Evolutionary conservation across 2,797 vertebrate genomes (phyloP).

Genomic region (Sebastes itinus): DNA sequence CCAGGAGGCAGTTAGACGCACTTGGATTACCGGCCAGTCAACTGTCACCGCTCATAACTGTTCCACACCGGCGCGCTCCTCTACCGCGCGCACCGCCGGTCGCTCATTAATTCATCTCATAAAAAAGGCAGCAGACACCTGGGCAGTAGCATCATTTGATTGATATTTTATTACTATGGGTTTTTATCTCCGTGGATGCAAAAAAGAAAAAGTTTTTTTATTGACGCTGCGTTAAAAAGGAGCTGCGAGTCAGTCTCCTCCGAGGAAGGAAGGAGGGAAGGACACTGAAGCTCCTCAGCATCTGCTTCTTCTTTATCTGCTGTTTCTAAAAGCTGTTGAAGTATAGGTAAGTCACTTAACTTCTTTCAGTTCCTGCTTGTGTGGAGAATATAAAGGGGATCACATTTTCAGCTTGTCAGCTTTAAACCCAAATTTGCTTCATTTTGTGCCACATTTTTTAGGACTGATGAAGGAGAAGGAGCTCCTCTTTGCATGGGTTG

Average conservation of each 20-base stretch:
- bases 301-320: constrained; percentile 17
- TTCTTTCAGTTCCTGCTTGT: not conserved
- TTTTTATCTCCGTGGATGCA: constrained; percentile 51
- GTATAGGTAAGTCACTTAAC: constrained; percentile 57
- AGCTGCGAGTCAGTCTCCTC: constrained; percentile 63
- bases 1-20: constrained; percentile 66
- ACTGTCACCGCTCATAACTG: constrained; percentile 64
- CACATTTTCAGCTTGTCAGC: not conserved
- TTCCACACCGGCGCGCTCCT: constrained; percentile 43
- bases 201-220: constrained; percentile 12
- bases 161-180: constrained; percentile 39
- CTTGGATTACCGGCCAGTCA: constrained; percentile 78
- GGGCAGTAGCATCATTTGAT: constrained; percentile 16
- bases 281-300: constrained; percentile 28
- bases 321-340: constrained; percentile 18
- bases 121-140: constrained; percentile 30
- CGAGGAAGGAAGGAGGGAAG: not conserved
- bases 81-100: constrained; percentile 23
- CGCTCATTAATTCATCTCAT: constrained; percentile 25
- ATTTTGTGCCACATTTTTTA: not conserved
- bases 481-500: constrained; percentile 9
- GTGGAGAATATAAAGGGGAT: not conserved
- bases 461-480: constrained; percentile 1
- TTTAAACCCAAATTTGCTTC: not conserved
- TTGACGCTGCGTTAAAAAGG: constrained; percentile 60